Base-by-base conservation (phyloP, 2,888 invertebrate species). In the Drosophila basisetae region DNA sequence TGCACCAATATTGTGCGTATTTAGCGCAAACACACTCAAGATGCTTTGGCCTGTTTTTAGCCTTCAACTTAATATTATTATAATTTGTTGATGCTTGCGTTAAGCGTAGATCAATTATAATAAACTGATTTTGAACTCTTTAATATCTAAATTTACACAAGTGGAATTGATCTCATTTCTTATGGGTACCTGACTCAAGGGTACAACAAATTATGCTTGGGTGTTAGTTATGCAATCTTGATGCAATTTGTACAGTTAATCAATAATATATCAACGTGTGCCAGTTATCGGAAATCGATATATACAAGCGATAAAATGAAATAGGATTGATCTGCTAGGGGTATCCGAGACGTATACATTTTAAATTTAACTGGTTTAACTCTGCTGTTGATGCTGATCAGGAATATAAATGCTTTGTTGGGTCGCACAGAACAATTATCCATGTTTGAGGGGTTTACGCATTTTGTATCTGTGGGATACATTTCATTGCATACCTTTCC, bases 401-500 rank as follows among this genome's bases (percentile, higher is more conserved):
- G 22, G 13, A 22, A 47, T 47, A 22, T 22, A 16, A 4, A 25
- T 7, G 9, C 22, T 16, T n/a, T 47, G 7, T 2, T 25, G 16
- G 3, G 13, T 22, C 6, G 13, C 43, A 22, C 9, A 25, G 9
- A 25, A 16, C 2, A 16, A 41, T 25, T 25, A 16, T 25, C 7
- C 2, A 16, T 1, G 2, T 47, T 25, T 9, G 16, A 4, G 47
- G 4, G 4, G 9, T 9, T 47, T 47, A 9, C 9, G 25, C 47
- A 47, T 16, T 47, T 16, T 25, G 7, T 25, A 47, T 47, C 9
- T 25, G 47, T 9, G 2, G 28, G 37, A 18, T 2, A 10, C 35
- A 43, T 58, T 62, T 4, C 25, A 22, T 62, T 47, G 52, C 73
- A 37, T 63, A 63, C 43, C 62, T 71, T 63, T 53, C 13, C 13